A percentile compares a stretch with the other conserved stretches of the same genome.
phyloP scores from a whole-genome alignment of 2,113 vertebrate genomes.

The Echinops telfairi region DNA sequence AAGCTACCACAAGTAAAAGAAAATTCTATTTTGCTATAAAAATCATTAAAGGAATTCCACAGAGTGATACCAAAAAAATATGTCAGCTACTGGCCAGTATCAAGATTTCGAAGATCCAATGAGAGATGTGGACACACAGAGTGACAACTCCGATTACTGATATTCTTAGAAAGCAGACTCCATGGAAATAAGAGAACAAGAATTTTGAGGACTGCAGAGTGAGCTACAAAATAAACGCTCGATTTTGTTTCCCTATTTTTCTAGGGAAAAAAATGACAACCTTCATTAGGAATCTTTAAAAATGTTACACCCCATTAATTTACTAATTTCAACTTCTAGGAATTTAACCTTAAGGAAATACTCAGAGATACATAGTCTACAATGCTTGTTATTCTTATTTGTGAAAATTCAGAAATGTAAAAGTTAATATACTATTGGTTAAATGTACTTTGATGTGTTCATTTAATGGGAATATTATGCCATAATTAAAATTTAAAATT shows the following conservation, averaged over 20 bases:
- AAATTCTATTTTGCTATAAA: background rate
- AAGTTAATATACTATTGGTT: background rate
- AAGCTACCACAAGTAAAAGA: background rate
- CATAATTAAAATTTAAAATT: background rate
- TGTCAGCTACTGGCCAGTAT: background rate
- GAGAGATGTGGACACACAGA: background rate
- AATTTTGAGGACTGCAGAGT: background rate
- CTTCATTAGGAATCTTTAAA: conserved; percentile 27
- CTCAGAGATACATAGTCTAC: background rate
- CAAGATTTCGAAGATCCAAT: background rate
- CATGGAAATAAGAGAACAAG: background rate
- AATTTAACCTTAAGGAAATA: conserved; percentile 9
- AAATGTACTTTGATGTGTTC: background rate
- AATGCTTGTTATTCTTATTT: background rate
- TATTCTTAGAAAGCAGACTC: background rate
- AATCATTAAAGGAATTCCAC: background rate
- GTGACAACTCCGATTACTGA: background rate
- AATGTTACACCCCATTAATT: conserved; percentile 10
- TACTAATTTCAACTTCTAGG: conserved; percentile 35
- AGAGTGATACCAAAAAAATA: background rate
- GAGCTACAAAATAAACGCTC: background rate
- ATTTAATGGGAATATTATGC: background rate
- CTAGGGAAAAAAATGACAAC: conserved; percentile 2
- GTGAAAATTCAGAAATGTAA: background rate
- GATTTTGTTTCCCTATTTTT: background rate